Evolutionary conservation across 2,113 vertebrate genomes (phyloP).

Genomic region (Nannobrachium achirus): DNA sequence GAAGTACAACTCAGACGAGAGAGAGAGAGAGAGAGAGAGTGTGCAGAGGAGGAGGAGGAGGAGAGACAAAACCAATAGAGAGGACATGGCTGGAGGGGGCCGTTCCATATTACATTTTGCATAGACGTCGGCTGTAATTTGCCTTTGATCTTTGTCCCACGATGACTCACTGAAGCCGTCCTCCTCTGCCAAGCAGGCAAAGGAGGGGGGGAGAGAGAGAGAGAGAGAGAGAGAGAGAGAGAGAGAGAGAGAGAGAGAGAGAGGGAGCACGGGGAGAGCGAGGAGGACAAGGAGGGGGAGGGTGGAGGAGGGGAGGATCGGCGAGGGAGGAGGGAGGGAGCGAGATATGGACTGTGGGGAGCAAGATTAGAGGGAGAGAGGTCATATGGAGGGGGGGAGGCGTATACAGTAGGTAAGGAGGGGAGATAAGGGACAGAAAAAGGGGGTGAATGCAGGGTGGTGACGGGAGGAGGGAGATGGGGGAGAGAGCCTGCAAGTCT

Average conservation of each 20-base stretch:
- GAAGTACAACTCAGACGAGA: background rate
- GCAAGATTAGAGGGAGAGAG: background rate
- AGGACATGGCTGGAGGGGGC: constrained; percentile 77
- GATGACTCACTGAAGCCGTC: constrained; percentile 83
- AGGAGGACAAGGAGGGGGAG: constrained; percentile 53
- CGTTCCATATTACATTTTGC: constrained; percentile 84
- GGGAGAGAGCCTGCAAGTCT: too few relatives aligned
- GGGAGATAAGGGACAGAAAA: background rate
- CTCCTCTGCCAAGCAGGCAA: constrained; percentile 71
- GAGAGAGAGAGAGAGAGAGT: constrained; percentile 7
- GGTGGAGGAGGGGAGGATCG: constrained; percentile 16
- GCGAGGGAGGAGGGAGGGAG: constrained; percentile 13
- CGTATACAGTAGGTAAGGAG: background rate
- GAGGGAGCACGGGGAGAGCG: background rate
- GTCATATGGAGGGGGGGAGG: background rate
- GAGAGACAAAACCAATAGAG: constrained; percentile 79
- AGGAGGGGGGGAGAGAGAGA: constrained; percentile 37
- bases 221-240: constrained; percentile 23
- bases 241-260: constrained; percentile 25
- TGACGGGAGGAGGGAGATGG: too few relatives aligned
- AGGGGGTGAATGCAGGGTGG: background rate
- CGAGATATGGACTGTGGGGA: too few relatives aligned
- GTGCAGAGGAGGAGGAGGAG: constrained; percentile 23
- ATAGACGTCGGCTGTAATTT: constrained; percentile 85
- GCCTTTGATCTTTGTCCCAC: constrained; percentile 83